Conservation (phyloP, 2,797 vertebrate species). For the Mormyrus hasselquistii region DNA sequence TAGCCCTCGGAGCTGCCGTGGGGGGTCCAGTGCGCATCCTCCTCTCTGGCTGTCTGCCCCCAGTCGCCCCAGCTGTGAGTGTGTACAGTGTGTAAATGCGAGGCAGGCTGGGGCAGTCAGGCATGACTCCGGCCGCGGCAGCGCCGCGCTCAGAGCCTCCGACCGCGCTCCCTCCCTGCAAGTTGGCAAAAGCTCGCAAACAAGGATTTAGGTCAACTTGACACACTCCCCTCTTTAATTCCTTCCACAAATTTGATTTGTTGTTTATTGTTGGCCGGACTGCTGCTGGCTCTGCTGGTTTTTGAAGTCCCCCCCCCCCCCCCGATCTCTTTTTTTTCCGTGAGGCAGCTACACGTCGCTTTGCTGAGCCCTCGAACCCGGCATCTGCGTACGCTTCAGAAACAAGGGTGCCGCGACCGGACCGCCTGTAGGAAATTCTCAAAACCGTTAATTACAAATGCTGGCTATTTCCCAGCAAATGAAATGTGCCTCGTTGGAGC, state of each 20-base stretch:
- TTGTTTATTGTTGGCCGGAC: slow-evolving; percentile 21
- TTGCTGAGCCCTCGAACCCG: not conserved
- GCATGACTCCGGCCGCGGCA: slow-evolving; percentile 60
- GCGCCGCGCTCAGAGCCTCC: slow-evolving; percentile 43
- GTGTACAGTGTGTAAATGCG: slow-evolving; percentile 61
- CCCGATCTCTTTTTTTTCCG: not conserved
- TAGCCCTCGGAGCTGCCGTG: slow-evolving; percentile 48
- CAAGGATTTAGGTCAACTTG: slow-evolving; percentile 61
- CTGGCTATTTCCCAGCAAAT: not conserved
- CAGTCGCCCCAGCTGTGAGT: slow-evolving; percentile 55
- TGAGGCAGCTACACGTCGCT: not conserved
- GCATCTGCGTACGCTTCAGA: too few species aligned
- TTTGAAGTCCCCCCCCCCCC: not conserved
- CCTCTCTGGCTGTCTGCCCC: slow-evolving; percentile 33
- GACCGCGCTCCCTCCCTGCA: slow-evolving; percentile 44
- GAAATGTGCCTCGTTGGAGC: not conserved
- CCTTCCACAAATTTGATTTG: slow-evolving; percentile 37
- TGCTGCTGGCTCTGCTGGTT: not conserved
- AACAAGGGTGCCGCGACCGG: not conserved
- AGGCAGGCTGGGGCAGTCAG: slow-evolving; percentile 56
- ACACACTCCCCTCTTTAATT: slow-evolving; percentile 35
- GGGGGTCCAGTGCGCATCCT: slow-evolving; percentile 24
- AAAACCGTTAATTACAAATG: not conserved
- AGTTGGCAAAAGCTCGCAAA: slow-evolving; percentile 50
- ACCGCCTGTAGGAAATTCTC: not conserved